These are phyloP conservation scores for Malaclemys terrapin DNA, from an alignment of 2,113 vertebrate species.

Conservation along the genomic window DNA sequence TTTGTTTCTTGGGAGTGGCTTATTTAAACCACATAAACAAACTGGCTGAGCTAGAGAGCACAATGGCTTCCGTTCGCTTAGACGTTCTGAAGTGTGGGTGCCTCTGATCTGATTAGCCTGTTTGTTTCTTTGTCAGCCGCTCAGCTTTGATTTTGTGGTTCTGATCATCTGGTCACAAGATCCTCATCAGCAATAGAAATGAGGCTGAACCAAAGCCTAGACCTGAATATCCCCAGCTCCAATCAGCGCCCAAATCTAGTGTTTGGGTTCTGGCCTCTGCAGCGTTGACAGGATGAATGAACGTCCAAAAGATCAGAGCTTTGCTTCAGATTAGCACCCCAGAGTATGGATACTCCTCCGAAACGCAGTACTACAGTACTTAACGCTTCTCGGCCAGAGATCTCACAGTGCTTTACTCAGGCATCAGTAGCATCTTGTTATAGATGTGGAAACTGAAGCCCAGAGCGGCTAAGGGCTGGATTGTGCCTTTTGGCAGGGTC, in stretches of 20 bases:
- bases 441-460: not conserved
- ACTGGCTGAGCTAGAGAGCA: not conserved
- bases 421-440: not conserved
- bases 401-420: not conserved
- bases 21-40: not conserved
- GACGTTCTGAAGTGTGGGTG: not conserved
- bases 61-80: not conserved
- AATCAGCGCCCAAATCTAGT: not conserved
- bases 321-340: not conserved
- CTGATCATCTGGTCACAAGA: not conserved
- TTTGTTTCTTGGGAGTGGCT: conserved; percentile 43
- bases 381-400: not conserved
- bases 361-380: not conserved
- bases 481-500: not conserved
- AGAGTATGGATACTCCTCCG: not conserved
- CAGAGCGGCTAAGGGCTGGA: not conserved
- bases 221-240: not conserved
- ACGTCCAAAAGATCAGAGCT: not conserved
- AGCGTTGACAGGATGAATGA: not conserved
- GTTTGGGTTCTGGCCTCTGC: not conserved
- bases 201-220: not conserved
- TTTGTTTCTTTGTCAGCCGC: not conserved
- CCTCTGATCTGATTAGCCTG: accelerated
- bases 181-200: not conserved
- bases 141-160: not conserved